Evolutionary conservation across 2,888 invertebrate genomes (phyloP), one percentile per base, ranked within the genome.

Genomic region (Drosophila putrida): DNA sequence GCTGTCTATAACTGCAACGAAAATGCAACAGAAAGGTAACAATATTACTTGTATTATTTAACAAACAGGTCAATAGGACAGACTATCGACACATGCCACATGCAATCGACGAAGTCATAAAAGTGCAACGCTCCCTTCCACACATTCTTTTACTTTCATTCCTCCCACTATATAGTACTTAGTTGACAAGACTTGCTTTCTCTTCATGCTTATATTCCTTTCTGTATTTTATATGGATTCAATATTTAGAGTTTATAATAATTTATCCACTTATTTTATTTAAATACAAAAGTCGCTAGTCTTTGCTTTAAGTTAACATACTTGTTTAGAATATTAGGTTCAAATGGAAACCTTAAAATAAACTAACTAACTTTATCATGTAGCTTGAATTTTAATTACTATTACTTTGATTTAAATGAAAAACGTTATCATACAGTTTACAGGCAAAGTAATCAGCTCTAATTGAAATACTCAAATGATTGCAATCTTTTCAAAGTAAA

Each of bases 31-130:
- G 6, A 53, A 44, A 46, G 38, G 25, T 0, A 54, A 60, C 20
- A 43, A 10, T 49, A 49, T 61, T 76, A 53, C 44, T 31, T 39
- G 10, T 54, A 57, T 49, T 58, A 46, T 46, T 33, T 27, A 60
- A 50, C 60, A 78, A 71, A 54, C 61, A 60, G 88, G 88, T 85
- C 75, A 85, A 69, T 82, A 61, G 88, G 75, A 27, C 74, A 84
- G 25, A 39, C 46, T 51, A 66, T 63, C 59, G 53, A 49, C 38
- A 49, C 38, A 25, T 59, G 57, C 43, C 43, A 67, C 80, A 77
- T 74, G 81, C 80, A 61, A 76, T 4, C 60, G 44, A 51, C 39
- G 54, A 78, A 68, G 70, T 64, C 53, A 43, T 58, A 63, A 64
- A 76, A 65, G 36, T 60, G 60, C 62, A 67, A 15, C 41, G 11